Conservation (phyloP, 2,113 vertebrate species). For the Colius striatus region DNA sequence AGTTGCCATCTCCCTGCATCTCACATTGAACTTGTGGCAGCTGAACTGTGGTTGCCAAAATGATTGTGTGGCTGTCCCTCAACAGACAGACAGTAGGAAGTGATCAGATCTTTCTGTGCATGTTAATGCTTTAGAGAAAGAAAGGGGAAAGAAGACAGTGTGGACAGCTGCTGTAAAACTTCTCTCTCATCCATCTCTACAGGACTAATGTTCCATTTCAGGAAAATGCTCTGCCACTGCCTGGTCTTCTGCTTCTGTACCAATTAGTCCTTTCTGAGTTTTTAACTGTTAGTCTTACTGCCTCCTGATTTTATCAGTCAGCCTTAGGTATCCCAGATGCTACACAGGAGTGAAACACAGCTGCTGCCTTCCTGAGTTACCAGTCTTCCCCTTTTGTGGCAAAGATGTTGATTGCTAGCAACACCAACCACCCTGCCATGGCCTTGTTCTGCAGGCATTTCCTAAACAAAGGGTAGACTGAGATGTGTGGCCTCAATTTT, state of each 20-base stretch:
- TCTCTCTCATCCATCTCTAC: not conserved
- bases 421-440: not conserved
- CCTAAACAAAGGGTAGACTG: not conserved
- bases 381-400: not conserved
- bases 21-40: fast-evolving
- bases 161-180: not conserved
- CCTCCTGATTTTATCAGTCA: not conserved
- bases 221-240: not conserved
- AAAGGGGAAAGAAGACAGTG: not conserved
- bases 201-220: not conserved
- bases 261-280: not conserved
- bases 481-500: not conserved
- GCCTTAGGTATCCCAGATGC: not conserved
- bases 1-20: not conserved
- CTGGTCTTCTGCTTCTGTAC: not conserved
- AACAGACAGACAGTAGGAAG: not conserved
- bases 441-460: not conserved
- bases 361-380: not conserved
- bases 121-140: not conserved
- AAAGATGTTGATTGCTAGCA: not conserved
- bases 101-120: not conserved
- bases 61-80: not conserved
- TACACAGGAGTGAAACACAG: not conserved
- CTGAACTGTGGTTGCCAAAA: not conserved
- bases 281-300: not conserved